phyloP scores from a whole-genome alignment of 2,113 vertebrate genomes.

The Fulica atra region DNA sequence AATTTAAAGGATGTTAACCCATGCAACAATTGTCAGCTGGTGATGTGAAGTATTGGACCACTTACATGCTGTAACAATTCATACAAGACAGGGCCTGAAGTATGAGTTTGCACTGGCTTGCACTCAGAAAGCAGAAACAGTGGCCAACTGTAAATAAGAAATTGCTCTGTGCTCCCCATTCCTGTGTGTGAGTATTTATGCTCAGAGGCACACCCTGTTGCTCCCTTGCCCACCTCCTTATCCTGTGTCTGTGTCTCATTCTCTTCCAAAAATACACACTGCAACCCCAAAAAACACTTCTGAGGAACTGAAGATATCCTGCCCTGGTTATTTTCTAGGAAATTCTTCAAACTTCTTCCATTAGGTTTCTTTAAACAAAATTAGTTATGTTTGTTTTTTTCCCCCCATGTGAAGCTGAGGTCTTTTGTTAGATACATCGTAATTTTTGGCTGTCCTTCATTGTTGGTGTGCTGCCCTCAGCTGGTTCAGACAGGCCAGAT shows the following conservation, averaged over 20 bases:
- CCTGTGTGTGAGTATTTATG: not conserved
- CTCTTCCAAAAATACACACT: not conserved
- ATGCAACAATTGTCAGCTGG: not conserved
- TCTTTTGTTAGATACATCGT: not conserved
- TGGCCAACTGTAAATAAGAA: not conserved
- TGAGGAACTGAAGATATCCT: not conserved
- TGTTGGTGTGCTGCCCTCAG: not conserved
- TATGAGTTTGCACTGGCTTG: not conserved
- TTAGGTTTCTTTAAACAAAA: not conserved
- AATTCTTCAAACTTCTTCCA: not conserved
- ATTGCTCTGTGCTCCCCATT: not conserved
- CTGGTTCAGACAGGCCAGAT: not conserved
- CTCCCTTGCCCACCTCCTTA: rapidly evolving
- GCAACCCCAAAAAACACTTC: not conserved
- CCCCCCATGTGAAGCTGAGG: not conserved
- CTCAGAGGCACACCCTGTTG: not conserved
- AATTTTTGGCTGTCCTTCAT: not conserved
- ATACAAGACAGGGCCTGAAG: not conserved
- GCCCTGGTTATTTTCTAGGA: not conserved
- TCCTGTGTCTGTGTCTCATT: not conserved
- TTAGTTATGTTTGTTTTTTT: not conserved
- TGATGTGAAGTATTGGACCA: not conserved
- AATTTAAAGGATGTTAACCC: not conserved
- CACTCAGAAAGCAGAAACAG: not conserved
- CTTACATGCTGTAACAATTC: not conserved